phyloP scores from a whole-genome alignment of 2,113 vertebrate species.

The Shinisaurus crocodilurus region DNA sequence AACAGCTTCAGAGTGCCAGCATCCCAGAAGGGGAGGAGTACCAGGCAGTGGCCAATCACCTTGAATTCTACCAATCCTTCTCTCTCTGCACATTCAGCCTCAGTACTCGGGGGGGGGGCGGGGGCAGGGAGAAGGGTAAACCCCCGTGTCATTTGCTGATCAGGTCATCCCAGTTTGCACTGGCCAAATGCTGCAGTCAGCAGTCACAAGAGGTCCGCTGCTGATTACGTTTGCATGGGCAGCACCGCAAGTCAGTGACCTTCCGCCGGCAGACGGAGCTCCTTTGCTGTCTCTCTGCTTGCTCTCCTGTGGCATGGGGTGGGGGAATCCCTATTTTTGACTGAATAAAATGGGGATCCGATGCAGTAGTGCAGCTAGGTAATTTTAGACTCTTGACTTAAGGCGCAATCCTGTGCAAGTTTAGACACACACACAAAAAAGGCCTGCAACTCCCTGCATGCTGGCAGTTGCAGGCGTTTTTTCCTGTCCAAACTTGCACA shows the following conservation, averaged over 20 bases:
- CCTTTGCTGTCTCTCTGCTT: neutral
- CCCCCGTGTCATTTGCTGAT: neutral
- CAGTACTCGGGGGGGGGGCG: neutral
- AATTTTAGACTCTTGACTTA: no score
- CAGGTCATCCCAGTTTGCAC: constrained; percentile 13
- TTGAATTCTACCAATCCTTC: constrained; percentile 16
- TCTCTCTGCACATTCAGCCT: neutral
- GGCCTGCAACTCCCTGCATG: no score
- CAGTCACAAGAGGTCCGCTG: neutral
- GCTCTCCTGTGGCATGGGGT: neutral
- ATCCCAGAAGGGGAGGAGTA: neutral
- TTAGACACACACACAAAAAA: no score
- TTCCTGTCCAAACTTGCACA: no score
- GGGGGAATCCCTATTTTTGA: neutral
- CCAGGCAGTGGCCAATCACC: neutral
- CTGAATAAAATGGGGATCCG: neutral
- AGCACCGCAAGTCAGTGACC: neutral
- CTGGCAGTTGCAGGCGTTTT: no score
- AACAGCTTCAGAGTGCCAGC: neutral
- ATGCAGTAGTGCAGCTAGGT: no score
- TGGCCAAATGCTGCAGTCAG: constrained; percentile 22
- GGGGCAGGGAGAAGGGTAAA: neutral
- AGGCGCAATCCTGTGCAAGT: no score
- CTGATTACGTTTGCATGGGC: constrained; percentile 20
- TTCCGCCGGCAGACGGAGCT: neutral